A percentile compares a stretch with the other conserved stretches of the same genome.
Conservation (phyloP, 2,888 invertebrate species). For the Carterocephalus palaemon region DNA sequence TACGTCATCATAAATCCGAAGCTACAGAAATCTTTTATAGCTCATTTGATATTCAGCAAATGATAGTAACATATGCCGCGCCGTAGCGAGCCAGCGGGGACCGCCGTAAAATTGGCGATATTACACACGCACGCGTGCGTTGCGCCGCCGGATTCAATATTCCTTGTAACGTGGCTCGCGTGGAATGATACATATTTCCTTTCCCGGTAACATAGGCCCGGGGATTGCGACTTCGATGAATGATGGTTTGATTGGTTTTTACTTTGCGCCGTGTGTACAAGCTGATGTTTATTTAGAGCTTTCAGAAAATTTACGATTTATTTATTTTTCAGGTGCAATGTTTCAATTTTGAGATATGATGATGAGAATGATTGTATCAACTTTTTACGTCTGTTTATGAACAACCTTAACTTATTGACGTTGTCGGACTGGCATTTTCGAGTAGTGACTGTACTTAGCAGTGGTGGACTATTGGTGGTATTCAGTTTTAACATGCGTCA, state of each 20-base stretch:
- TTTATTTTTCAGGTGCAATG: too few species aligned
- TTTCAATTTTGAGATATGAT: too few species aligned
- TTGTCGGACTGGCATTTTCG: too few species aligned
- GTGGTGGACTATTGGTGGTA: too few species aligned
- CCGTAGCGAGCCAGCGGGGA: constrained; percentile 9
- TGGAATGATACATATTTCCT: constrained; percentile 20
- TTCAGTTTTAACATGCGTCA: too few species aligned
- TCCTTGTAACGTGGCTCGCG: constrained; percentile 13
- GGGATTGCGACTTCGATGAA: constrained; percentile 1
- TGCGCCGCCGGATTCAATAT: constrained; percentile 17
- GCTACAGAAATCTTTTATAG: constrained; percentile 7
- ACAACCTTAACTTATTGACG: too few species aligned
- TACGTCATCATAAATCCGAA: constrained; percentile 14
- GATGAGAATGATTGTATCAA: too few species aligned
- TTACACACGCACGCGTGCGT: constrained; percentile 14
- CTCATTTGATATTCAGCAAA: constrained; percentile 37
- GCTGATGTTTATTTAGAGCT: too few species aligned
- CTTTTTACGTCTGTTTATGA: too few species aligned
- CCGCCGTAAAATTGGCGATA: constrained; percentile 19
- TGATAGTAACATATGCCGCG: constrained; percentile 40
- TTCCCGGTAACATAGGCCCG: constrained; percentile 13
- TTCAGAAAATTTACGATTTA: too few species aligned
- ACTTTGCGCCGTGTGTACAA: constrained; percentile 3
- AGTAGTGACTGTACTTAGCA: too few species aligned
- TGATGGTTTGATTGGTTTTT: constrained; percentile 9